These are phyloP conservation scores for Pimpla rufipes DNA, from an alignment of 2,888 invertebrate species.

Conservation along the genomic window DNA sequence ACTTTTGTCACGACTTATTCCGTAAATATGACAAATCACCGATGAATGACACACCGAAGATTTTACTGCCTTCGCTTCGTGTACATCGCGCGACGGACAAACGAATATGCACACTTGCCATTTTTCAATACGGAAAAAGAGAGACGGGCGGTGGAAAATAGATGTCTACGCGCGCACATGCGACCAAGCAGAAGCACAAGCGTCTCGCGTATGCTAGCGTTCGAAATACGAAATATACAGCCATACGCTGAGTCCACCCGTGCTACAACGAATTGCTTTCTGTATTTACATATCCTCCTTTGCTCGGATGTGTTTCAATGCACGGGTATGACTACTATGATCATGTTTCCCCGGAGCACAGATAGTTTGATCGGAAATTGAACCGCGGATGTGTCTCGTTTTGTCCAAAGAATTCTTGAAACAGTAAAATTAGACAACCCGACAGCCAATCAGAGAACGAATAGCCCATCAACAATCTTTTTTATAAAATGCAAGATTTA, in stretches of 20 bases:
- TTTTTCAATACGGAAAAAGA: neutral
- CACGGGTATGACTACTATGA: neutral
- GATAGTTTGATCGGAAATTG: neutral
- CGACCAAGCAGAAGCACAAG: conserved; percentile 1
- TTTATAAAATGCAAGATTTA: no score
- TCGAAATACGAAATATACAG: conserved; percentile 8
- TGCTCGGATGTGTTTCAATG: neutral
- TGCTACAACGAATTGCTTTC: conserved; percentile 30
- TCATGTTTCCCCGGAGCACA: neutral
- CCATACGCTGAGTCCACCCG: conserved; percentile 11
- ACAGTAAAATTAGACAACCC: neutral
- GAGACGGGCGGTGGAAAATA: conserved; percentile 11
- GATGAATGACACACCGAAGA: neutral
- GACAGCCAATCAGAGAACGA: no score
- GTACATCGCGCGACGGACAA: neutral
- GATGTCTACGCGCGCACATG: neutral
- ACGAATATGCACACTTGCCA: conserved; percentile 4
- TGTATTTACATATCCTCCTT: conserved; percentile 18
- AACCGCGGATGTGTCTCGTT: neutral
- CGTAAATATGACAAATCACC: no score
- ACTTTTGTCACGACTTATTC: no score
- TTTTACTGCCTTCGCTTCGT: conserved; percentile 1
- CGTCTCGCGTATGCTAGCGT: conserved; percentile 11
- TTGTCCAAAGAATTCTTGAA: neutral
- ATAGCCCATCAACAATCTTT: neutral